phyloP scores from a whole-genome alignment of 2,888 invertebrate species.

The Rhodophaea formosa region DNA sequence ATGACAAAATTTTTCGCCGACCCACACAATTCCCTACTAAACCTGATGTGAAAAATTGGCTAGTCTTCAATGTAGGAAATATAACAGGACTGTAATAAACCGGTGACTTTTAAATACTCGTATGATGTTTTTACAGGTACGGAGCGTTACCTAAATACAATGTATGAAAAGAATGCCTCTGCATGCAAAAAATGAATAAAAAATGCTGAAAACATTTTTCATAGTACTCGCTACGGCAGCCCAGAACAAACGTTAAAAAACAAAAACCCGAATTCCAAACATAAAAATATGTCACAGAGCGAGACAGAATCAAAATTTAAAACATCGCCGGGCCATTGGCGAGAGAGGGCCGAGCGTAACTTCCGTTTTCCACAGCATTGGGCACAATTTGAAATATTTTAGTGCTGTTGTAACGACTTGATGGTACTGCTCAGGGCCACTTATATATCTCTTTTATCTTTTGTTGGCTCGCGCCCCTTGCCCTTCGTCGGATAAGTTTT shows the following conservation, averaged over 20 bases:
- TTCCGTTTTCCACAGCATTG: slow-evolving; percentile 81
- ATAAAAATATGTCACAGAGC: slow-evolving; percentile 18
- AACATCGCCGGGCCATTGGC: slow-evolving; percentile 17
- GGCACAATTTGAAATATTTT: slow-evolving; percentile 82
- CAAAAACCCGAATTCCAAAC: slow-evolving; percentile 13
- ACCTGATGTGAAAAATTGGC: no score
- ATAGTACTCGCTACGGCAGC: background rate
- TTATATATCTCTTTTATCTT: slow-evolving; percentile 81
- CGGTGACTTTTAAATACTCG: no score
- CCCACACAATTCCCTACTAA: no score
- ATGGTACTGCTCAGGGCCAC: slow-evolving; percentile 78
- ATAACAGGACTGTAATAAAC: no score
- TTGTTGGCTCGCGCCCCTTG: slow-evolving; percentile 69
- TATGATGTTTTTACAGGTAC: no score
- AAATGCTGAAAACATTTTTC: background rate
- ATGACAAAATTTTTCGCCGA: no score
- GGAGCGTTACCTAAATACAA: background rate
- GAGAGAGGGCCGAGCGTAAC: slow-evolving; percentile 57
- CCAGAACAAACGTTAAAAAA: slow-evolving; percentile 27
- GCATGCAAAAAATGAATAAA: background rate
- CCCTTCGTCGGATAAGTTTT: slow-evolving; percentile 64
- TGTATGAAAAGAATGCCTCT: background rate
- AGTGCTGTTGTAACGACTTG: slow-evolving; percentile 80
- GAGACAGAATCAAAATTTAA: slow-evolving; percentile 19
- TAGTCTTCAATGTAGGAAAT: no score